These are phyloP conservation scores for Armadillidium nasatum DNA, from an alignment of 1,140 invertebrate species.

Conservation along the genomic window DNA sequence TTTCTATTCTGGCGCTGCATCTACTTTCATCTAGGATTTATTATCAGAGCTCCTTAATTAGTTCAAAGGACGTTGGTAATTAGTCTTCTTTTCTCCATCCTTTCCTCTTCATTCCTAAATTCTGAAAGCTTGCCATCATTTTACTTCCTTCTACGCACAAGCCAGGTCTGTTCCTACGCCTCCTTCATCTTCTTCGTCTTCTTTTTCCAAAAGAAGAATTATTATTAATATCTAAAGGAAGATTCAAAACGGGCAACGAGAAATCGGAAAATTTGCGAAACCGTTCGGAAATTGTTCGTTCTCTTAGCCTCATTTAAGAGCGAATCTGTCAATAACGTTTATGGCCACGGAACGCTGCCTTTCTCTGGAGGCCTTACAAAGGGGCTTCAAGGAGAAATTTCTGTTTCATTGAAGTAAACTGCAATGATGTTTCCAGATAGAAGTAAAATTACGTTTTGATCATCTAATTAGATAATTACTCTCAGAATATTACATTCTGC, in stretches of 20 bases:
- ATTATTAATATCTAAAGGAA: too few relatives aligned
- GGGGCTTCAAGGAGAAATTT: constrained; percentile 3
- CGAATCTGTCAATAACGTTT: neutral
- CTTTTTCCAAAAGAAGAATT: too few relatives aligned
- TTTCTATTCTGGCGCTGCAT: neutral
- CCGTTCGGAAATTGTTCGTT: constrained; percentile 3
- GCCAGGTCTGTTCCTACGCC: neutral
- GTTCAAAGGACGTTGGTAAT: constrained; percentile 2
- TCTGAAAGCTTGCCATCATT: neutral
- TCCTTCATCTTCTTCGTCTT: too few relatives aligned
- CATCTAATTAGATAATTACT: constrained; percentile 1
- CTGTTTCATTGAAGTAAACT: constrained; percentile 8
- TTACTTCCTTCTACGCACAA: constrained; percentile 1
- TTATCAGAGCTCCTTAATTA: constrained; percentile 13
- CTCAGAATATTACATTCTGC: neutral
- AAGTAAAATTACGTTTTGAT: neutral
- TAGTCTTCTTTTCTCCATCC: constrained; percentile 1
- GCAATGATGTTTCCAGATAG: constrained; percentile 10
- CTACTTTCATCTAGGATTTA: constrained; percentile 13
- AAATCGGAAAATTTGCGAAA: neutral
- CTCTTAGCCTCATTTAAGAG: neutral
- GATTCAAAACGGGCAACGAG: neutral
- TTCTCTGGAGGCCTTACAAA: neutral
- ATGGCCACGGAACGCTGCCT: neutral
- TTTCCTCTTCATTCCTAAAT: constrained; percentile 3